Base-by-base conservation (phyloP, 1,140 invertebrate species). In the Drosophila prosaltans region DNA sequence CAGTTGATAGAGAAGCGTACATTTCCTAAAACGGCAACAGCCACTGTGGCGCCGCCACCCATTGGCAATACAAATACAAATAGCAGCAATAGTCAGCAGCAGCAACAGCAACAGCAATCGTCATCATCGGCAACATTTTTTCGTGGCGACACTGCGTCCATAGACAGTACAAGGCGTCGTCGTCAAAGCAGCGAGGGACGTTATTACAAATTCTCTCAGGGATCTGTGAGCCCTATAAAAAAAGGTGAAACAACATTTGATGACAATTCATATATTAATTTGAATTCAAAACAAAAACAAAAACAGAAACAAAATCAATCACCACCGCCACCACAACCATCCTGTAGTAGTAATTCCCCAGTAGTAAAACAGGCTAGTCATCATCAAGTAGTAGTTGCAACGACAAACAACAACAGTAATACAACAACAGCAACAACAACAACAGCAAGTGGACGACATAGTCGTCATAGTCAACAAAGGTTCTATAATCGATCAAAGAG, bases 221-320 rank as follows among this genome's bases (percentile, higher is more conserved):
- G 74, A 67, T 89, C 81, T 84, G 85, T 68, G 82, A 86, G 73
- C 78, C 78, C 85, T 75, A 84, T 65, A 76, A 91, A 91, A 91
- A 91, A 91, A 91, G 90, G 90, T 91, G 85, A 91, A 64, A 61
- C 16, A 26, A 60, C 61, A 36, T 16, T 3, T 30, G 39, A 65
- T 51, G 36, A 76, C 48, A 74, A 51, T 51, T 51, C 45, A 51
- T 24, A 51, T 51, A 24, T 26, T 10, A 51, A 21, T 48, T 21
- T 24, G 45, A 67, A 21, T 16, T 40, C 2, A 48, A 69, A 45
- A 21, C 28, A 21, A 41, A 36, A 36, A 36, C 32, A 36, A 36
- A 36, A 36, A 7, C 32, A 36, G 6, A 36, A 51, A 28, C 51
- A 16, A 45, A 39, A 48, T 69, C 68, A 64, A 57, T 74, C 70